Evolutionary conservation across 1,140 invertebrate genomes (phyloP), one percentile per base, ranked within the genome.

Genomic region (Drosophila setifemur): DNA sequence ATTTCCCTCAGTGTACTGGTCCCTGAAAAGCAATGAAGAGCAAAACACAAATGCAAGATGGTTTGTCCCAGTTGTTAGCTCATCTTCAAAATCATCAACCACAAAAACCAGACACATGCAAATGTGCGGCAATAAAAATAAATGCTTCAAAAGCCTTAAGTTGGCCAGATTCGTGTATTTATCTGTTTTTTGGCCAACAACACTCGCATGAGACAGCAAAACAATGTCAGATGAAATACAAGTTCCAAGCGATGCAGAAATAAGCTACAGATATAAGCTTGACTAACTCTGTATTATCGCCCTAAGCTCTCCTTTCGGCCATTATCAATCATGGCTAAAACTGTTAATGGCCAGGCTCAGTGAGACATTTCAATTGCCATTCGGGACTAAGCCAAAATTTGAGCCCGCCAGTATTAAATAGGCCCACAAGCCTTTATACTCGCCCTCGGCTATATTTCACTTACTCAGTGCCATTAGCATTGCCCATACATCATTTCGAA

Each of bases 321-420:
- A 44, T 39, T 31, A 70, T 70, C 44, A 70, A 67, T 67, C 63
- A 67, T 67, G n/a, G 60, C 45, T 9, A 53, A n/a, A n/a, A 18
- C 63, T 29, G 37, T 66, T 67, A 67, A 67, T 64, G 45, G 28
- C 12, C 37, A 23, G 8, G 37, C 21, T 28, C 16, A 25, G 45
- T 8, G 52, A 37, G 37, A 16, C 16, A 66, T 66, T 66, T 43
- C 60, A 67, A 70, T 70, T 70, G 29, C 57, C 12, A 57, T 33
- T 31, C 55, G 23, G 33, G 14, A 26, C 18, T 23, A 29, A 57
- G 43, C 43, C 52, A 40, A 50, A 45, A 43, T 57, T 48, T 42
- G 3, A 23, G 40, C 18, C 40, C 23, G 23, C 9, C 16, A 12
- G 21, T 26, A 35, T 39, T 18, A 25, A 40, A 52, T 19, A 11